phyloP scores from a whole-genome alignment of 2,888 invertebrate species.

The Apantesis nais region DNA sequence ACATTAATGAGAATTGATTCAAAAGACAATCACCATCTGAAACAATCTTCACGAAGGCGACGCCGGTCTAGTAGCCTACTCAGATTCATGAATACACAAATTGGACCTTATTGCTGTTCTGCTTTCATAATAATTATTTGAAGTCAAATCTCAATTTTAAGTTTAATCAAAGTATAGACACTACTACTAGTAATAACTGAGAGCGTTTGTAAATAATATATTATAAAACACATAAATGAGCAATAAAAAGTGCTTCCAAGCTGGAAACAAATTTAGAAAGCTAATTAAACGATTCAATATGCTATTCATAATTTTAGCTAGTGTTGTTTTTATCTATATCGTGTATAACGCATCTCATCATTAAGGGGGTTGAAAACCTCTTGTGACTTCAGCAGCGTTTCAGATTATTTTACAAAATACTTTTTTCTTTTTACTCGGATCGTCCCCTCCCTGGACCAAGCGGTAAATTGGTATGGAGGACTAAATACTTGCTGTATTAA shows the following conservation, averaged over 20 bases:
- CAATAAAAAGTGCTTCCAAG: conserved; percentile 41
- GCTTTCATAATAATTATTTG: conserved; percentile 56
- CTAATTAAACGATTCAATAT: conserved; percentile 44
- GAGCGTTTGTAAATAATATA: conserved; percentile 45
- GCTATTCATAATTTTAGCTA: conserved; percentile 29
- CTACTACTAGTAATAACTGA: too few species aligned
- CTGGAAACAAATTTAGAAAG: conserved; percentile 40
- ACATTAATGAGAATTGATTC: conserved; percentile 64
- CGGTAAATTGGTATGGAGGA: not conserved
- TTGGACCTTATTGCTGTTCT: conserved; percentile 60
- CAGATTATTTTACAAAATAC: conserved; percentile 7
- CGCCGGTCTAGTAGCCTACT: conserved; percentile 41
- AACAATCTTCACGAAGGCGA: conserved; percentile 49
- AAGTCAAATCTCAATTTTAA: conserved; percentile 54
- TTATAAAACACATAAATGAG: conserved; percentile 53
- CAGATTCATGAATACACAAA: conserved; percentile 72
- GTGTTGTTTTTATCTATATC: too few species aligned
- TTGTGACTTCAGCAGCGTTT: too few species aligned
- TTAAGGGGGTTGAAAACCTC: too few species aligned
- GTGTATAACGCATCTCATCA: too few species aligned
- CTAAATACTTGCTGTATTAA: conserved; percentile 3
- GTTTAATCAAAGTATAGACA: conserved; percentile 43
- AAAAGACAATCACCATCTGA: conserved; percentile 64
- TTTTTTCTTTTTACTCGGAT: not conserved
- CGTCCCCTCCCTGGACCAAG: not conserved